A percentile compares a stretch with the other conserved stretches of the same genome.
phyloP scores from a whole-genome alignment of 2,888 invertebrate species.

The Molorchus minor region DNA sequence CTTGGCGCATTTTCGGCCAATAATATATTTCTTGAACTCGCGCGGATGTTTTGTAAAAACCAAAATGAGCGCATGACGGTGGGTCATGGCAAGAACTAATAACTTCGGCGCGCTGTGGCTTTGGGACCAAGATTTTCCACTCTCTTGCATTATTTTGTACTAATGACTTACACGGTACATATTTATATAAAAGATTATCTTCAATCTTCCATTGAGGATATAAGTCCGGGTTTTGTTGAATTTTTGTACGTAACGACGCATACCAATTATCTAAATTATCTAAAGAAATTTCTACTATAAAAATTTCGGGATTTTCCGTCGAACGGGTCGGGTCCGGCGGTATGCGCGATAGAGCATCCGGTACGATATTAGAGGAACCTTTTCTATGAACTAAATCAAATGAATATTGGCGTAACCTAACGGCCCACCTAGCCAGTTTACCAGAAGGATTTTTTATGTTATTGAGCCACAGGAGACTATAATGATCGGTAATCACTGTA shows the following conservation, averaged over 20 bases:
- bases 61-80: constrained; percentile 35
- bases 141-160: constrained; percentile 16
- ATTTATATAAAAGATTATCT: constrained; percentile 3
- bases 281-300: not conserved
- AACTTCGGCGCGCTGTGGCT: not conserved
- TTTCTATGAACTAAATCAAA: constrained; percentile 25
- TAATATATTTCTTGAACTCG: constrained; percentile 36
- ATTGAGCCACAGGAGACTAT: not conserved
- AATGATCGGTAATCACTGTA: not conserved
- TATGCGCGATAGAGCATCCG: constrained; percentile 22
- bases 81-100: constrained; percentile 22
- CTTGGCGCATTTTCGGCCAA: constrained; percentile 35
- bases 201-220: constrained; percentile 31
- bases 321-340: not conserved
- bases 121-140: constrained; percentile 27
- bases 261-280: constrained; percentile 25
- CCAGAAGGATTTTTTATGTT: constrained; percentile 25
- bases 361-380: constrained; percentile 20
- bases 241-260: constrained; percentile 10
- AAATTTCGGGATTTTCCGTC: not conserved
- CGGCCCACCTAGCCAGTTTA: constrained; percentile 20
- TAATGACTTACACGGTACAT: not conserved
- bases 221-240: constrained; percentile 13
- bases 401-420: constrained; percentile 18
- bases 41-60: constrained; percentile 36